These are phyloP conservation scores for Copidosoma floridanum DNA, from an alignment of 1,140 invertebrate species.

Conservation along the genomic window DNA sequence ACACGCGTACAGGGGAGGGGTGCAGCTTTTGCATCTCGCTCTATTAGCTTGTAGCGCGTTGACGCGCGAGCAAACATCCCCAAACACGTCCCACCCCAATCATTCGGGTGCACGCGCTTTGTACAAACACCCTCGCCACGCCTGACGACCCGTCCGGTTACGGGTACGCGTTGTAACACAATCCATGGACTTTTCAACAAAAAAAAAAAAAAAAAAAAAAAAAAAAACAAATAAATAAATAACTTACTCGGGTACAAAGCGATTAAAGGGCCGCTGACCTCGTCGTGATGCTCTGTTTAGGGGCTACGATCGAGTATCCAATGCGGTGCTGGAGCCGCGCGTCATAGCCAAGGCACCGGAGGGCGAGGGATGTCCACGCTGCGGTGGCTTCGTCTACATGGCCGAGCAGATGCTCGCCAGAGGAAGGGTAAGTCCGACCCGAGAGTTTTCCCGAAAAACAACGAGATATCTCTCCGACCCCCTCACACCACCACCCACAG, in stretches of 20 bases:
- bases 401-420: slow-evolving; percentile 92
- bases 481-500: too few species aligned
- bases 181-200: too few species aligned
- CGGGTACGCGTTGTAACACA: too few species aligned
- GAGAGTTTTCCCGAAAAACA: not conserved
- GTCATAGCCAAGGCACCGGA: slow-evolving; percentile 80
- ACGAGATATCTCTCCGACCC: too few species aligned
- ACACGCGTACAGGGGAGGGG: not conserved
- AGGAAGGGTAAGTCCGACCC: slow-evolving; percentile 70
- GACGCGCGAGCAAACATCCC: not conserved
- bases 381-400: slow-evolving; percentile 88
- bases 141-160: too few species aligned
- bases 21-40: slow-evolving; percentile 12
- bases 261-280: too few species aligned
- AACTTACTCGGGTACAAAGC: too few species aligned
- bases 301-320: too few species aligned
- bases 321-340: slow-evolving; percentile 67
- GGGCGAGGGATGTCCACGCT: slow-evolving; percentile 85
- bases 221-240: too few species aligned
- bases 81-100: too few species aligned
- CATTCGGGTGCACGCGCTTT: not conserved
- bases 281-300: too few species aligned
- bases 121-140: not conserved
- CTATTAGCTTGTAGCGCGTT: slow-evolving; percentile 6
- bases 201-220: too few species aligned